Base-by-base conservation (phyloP, 2,797 vertebrate species). In the Diplodus puntazzo region DNA sequence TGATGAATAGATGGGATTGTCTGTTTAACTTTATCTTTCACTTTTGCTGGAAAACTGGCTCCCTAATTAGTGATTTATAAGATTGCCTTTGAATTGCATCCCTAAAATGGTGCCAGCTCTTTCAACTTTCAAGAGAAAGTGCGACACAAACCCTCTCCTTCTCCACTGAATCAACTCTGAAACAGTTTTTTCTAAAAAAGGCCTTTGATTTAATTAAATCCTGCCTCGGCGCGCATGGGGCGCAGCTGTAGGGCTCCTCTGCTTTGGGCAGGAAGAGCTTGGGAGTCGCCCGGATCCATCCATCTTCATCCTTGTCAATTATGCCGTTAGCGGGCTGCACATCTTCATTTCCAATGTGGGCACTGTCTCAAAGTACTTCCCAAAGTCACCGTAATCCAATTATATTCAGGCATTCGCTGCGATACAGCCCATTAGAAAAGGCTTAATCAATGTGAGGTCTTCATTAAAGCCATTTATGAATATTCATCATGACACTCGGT, bases 311-410 rank as follows among this genome's bases (percentile, higher is more conserved):
- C 86, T 70, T 91, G 92, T 94, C 94, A 95, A 91, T 95, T 94
- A 93, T 58, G 75, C 86, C 46, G 64, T 83, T 88, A 89, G 83
- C 82, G n/a, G 76, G 79, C 88, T 62, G 85, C 89, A 87, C 86
- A 86, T 93, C 92, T 93, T 92, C 89, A 90, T 93, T 88, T 91
- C 87, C 88, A 89, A 85, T 82, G 88, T 92, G 89, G 89, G 82
- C 89, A 82, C 87, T 74, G 85, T 92, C 91, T 92, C 91, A 89
- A 91, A 94, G 92, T 92, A 89, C 91, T 92, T 93, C 89, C 90
- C 91, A 94, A 94, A 94, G 93, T 94, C 93, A 91, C 91, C 81
- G 70, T 92, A 93, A 95, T 93, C 92, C 88, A 92, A 94, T 95
- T 94, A 94, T 53, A 90, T 76, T 73, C 89, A 87, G 88, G 87